Evolutionary conservation across 2,113 vertebrate species (phyloP).

Genomic region (Gambusia affinis): DNA sequence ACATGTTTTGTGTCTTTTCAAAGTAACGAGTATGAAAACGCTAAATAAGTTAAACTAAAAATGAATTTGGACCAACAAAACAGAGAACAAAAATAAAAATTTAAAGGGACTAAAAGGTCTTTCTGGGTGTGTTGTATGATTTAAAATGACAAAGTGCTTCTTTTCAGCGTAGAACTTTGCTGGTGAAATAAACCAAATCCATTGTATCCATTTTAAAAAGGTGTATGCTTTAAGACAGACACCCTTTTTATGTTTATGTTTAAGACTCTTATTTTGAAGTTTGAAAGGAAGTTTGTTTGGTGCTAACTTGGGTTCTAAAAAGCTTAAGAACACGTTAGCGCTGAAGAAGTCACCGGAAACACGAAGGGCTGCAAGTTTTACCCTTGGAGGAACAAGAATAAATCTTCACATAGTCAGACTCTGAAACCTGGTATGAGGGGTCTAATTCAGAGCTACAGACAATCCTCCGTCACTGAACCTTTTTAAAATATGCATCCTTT

Average conservation of each 20-base stretch:
- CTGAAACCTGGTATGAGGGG: not conserved
- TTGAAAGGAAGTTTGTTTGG: not conserved
- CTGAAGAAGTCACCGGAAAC: not conserved
- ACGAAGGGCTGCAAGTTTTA: not conserved
- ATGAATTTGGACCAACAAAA: no score
- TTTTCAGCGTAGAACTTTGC: not conserved
- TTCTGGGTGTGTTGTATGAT: not conserved
- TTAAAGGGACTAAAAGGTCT: not conserved
- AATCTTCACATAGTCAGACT: not conserved
- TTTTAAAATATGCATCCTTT: conserved; percentile 11
- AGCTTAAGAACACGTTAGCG: not conserved
- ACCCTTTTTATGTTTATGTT: not conserved
- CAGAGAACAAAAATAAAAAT: not conserved
- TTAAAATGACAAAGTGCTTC: not conserved
- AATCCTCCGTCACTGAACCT: not conserved
- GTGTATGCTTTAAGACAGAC: no score
- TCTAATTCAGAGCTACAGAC: not conserved
- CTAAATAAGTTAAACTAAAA: not conserved
- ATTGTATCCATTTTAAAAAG: no score
- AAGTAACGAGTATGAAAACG: not conserved
- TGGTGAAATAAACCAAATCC: not conserved
- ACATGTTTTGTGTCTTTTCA: not conserved
- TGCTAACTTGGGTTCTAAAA: not conserved
- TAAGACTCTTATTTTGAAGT: not conserved
- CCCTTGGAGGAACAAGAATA: not conserved